A percentile compares a stretch with the other conserved stretches of the same genome.
These are phyloP conservation scores for Barypeithes pellucidus DNA, from an alignment of 2,888 invertebrate species.

Conservation along the genomic window DNA sequence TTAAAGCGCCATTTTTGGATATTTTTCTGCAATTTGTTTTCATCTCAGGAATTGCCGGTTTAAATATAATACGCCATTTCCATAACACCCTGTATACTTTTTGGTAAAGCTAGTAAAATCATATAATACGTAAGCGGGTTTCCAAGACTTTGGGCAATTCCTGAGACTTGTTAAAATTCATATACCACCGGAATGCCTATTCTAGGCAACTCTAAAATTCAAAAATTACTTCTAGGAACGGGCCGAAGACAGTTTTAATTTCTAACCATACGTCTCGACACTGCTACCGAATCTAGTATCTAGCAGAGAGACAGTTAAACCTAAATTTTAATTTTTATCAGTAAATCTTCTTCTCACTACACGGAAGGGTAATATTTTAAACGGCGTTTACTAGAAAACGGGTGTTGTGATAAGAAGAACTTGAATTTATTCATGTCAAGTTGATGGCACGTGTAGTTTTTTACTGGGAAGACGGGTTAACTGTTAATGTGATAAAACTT, in stretches of 20 bases:
- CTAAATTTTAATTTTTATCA: constrained; percentile 25
- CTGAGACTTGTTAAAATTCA: too few species aligned
- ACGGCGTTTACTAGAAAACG: constrained; percentile 28
- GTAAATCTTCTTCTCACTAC: constrained; percentile 27
- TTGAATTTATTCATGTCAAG: constrained; percentile 34
- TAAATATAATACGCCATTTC: too few species aligned
- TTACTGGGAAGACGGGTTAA: constrained; percentile 35
- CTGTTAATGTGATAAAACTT: constrained; percentile 36
- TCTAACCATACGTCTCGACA: constrained; percentile 12
- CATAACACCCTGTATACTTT: too few species aligned
- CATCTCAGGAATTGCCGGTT: too few species aligned
- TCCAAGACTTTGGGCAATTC: too few species aligned
- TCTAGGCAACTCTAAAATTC: background rate
- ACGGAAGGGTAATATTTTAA: constrained; percentile 37
- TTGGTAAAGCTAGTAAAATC: too few species aligned
- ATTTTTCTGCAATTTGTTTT: too few species aligned
- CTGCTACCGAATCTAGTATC: constrained; percentile 37
- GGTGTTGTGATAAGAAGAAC: constrained; percentile 25
- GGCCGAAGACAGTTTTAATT: background rate
- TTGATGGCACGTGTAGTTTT: constrained; percentile 41
- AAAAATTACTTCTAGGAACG: background rate
- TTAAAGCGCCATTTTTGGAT: too few species aligned
- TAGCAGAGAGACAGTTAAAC: constrained; percentile 34
- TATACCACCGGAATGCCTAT: too few species aligned
- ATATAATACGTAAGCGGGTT: too few species aligned